Evolutionary conservation across 2,797 vertebrate species (phyloP).

Genomic region (Liparis tanakae): DNA sequence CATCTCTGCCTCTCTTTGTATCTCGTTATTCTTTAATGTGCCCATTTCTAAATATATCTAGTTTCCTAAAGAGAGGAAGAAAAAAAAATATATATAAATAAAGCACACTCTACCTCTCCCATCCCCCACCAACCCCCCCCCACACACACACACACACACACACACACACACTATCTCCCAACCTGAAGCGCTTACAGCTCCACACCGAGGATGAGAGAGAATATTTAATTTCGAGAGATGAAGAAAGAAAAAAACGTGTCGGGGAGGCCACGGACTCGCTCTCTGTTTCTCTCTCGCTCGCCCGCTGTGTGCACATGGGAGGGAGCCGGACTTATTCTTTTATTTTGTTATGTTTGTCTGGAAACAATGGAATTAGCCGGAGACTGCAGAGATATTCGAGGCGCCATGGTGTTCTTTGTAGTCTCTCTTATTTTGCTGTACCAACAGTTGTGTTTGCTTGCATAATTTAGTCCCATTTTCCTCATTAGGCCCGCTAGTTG

Average conservation of each 20-base stretch:
- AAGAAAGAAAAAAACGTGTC: slow-evolving; percentile 48
- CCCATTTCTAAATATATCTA: slow-evolving; percentile 78
- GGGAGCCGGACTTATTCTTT: slow-evolving; percentile 51
- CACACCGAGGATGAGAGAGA: slow-evolving; percentile 77
- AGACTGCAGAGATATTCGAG: slow-evolving; percentile 37
- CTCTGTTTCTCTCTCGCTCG: slow-evolving; percentile 37
- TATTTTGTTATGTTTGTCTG: slow-evolving; percentile 57
- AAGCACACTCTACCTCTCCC: slow-evolving; percentile 13
- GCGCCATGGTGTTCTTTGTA: slow-evolving; percentile 38
- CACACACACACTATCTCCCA: too few relatives aligned
- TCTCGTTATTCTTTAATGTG: slow-evolving; percentile 69
- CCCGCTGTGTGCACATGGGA: slow-evolving; percentile 59
- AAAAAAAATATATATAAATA: slow-evolving; percentile 11
- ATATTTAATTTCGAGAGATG: slow-evolving; percentile 79
- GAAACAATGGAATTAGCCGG: slow-evolving; percentile 61
- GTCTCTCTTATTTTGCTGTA: slow-evolving; percentile 41
- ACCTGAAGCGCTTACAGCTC: slow-evolving; percentile 75
- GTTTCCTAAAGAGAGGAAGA: slow-evolving; percentile 71
- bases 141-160: not conserved
- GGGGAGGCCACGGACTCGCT: slow-evolving; percentile 57
- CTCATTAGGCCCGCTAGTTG: slow-evolving; percentile 24
- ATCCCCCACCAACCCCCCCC: not conserved
- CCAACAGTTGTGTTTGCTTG: slow-evolving; percentile 62
- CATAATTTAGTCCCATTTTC: slow-evolving; percentile 51
- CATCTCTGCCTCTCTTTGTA: slow-evolving; percentile 10